These are phyloP conservation scores for Aromia moschata DNA, from an alignment of 2,888 invertebrate species.

Conservation along the genomic window DNA sequence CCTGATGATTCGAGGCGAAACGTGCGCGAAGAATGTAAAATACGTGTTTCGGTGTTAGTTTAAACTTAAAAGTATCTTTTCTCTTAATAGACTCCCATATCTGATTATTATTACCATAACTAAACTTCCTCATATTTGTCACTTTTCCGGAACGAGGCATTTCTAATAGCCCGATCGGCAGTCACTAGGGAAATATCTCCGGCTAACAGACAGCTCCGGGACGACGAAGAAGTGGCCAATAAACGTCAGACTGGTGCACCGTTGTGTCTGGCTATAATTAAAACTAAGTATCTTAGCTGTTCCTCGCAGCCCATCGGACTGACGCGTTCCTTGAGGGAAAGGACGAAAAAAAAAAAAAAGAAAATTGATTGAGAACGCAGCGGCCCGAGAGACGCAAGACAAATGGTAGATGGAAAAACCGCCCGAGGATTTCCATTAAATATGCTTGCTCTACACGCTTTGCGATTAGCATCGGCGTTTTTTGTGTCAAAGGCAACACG, in stretches of 20 bases:
- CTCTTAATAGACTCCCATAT: too few species aligned
- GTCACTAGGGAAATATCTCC: conserved; percentile 53
- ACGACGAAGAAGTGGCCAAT: conserved; percentile 57
- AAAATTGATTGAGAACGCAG: conserved; percentile 59
- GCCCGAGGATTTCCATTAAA: conserved; percentile 47
- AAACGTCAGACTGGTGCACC: conserved; percentile 55
- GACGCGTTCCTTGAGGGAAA: conserved; percentile 37
- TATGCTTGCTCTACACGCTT: conserved; percentile 40
- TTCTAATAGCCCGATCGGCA: conserved; percentile 40
- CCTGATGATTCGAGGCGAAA: too few species aligned
- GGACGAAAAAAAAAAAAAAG: conserved; percentile 41
- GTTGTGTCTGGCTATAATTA: conserved; percentile 59
- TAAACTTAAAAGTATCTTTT: too few species aligned
- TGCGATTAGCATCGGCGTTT: conserved; percentile 23
- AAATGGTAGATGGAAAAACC: conserved; percentile 51
- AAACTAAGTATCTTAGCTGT: conserved; percentile 59
- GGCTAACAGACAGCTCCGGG: conserved; percentile 49
- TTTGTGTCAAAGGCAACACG: conserved; percentile 21
- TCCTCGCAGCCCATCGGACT: conserved; percentile 46
- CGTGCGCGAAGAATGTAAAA: too few species aligned
- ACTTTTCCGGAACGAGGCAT: too few species aligned
- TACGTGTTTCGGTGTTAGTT: too few species aligned
- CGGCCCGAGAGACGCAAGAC: conserved; percentile 57
- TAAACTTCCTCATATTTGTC: too few species aligned
- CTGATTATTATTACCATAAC: too few species aligned